Evolutionary conservation across 1,140 invertebrate genomes (phyloP).

Genomic region (Drosophila leontia): DNA sequence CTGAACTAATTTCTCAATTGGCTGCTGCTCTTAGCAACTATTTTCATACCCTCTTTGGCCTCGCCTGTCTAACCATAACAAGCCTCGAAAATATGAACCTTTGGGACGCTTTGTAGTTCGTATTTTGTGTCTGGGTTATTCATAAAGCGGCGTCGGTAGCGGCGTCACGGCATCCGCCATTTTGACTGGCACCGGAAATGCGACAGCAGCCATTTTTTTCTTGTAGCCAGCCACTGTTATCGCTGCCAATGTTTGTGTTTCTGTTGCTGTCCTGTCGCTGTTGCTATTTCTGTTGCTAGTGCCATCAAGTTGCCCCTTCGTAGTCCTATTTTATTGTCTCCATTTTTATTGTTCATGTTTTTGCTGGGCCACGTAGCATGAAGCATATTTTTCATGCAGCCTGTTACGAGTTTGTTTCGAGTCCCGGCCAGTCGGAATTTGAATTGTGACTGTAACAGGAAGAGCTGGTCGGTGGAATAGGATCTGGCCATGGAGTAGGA

Average conservation of each 20-base stretch:
- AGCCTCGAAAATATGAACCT: conserved; percentile 66
- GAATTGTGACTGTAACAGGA: conserved; percentile 68
- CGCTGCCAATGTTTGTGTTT: conserved; percentile 27
- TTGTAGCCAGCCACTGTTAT: conserved; percentile 25
- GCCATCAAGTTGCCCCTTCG: conserved; percentile 47
- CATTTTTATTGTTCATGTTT: conserved; percentile 47
- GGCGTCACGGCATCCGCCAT: conserved; percentile 73
- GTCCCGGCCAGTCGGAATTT: conserved; percentile 52
- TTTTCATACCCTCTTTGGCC: not conserved
- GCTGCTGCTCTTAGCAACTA: not conserved
- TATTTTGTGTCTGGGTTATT: conserved; percentile 60
- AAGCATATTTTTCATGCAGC: conserved; percentile 66
- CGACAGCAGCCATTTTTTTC: conserved; percentile 71
- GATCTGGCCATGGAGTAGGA: conserved; percentile 14
- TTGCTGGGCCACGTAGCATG: conserved; percentile 47
- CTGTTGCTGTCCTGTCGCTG: conserved; percentile 16
- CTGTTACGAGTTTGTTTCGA: conserved; percentile 23
- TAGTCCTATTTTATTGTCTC: conserved; percentile 68
- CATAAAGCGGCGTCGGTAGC: conserved; percentile 62
- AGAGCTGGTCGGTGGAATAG: conserved; percentile 31
- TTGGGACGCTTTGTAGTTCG: conserved; percentile 33
- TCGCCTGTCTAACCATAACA: conserved; percentile 9
- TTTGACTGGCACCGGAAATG: conserved; percentile 78
- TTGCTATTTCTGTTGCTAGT: conserved; percentile 9
- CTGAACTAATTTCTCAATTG: conserved; percentile 20